Conservation (phyloP, 2,113 vertebrate species). For the Otocyon megalotis region DNA sequence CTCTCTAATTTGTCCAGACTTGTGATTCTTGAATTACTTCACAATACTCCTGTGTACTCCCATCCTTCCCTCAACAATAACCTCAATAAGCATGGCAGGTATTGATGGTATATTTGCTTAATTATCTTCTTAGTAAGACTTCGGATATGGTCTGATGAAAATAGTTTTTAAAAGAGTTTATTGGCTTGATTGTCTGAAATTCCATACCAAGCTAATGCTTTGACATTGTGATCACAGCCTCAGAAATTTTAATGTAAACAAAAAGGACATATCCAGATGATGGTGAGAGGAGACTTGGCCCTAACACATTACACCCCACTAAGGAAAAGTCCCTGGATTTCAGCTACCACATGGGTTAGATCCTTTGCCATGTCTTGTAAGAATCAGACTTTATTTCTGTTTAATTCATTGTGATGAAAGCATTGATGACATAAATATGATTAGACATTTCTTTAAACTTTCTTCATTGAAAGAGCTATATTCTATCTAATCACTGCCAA, state of each 20-base stretch:
- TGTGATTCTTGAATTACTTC: background rate
- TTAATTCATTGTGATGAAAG: background rate
- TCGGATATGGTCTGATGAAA: background rate
- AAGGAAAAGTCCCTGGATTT: background rate
- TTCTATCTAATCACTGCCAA: background rate
- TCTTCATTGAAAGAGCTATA: background rate
- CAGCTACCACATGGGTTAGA: background rate
- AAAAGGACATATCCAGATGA: constrained; percentile 15
- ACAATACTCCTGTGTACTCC: background rate
- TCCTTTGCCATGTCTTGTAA: background rate
- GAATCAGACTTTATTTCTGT: background rate
- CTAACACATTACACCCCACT: background rate
- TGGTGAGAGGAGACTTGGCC: background rate
- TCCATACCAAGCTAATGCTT: background rate
- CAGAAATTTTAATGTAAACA: background rate
- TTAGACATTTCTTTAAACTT: constrained; percentile 31
- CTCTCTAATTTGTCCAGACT: background rate
- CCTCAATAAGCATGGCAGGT: background rate
- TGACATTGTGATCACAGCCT: background rate
- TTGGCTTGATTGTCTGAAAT: background rate
- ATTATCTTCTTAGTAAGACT: constrained; percentile 22
- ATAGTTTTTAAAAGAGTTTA: background rate
- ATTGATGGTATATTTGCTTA: background rate
- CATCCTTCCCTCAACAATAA: background rate
- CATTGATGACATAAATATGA: background rate